These are phyloP conservation scores for Phytoseiulus persimilis DNA, from an alignment of 2,888 invertebrate species.

Conservation along the genomic window DNA sequence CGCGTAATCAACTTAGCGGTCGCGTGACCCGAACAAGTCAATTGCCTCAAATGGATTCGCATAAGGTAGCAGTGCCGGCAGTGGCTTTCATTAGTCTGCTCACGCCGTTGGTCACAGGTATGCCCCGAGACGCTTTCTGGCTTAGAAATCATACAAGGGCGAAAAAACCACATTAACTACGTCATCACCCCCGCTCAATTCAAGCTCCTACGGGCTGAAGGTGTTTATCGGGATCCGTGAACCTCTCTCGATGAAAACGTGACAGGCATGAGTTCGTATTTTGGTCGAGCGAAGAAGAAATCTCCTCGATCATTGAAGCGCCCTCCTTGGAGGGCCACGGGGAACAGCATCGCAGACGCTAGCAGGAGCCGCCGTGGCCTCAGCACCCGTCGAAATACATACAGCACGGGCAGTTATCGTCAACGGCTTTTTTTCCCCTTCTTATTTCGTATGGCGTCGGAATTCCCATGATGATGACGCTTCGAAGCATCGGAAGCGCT, in stretches of 20 bases:
- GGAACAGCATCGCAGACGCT: background rate
- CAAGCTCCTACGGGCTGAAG: too few species aligned
- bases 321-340: background rate
- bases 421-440: background rate
- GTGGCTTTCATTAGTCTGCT: background rate
- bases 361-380: background rate
- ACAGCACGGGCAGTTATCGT: background rate
- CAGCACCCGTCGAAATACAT: background rate
- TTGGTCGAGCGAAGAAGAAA: too few species aligned
- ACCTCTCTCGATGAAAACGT: too few species aligned
- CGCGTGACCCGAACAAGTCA: slow-evolving; percentile 5
- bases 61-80: background rate
- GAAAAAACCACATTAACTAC: too few species aligned
- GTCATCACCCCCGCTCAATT: too few species aligned
- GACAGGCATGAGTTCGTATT: too few species aligned
- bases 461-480: background rate
- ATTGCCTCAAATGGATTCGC: background rate
- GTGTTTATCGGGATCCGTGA: too few species aligned
- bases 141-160: too few species aligned
- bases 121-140: too few species aligned
- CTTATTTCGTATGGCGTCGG: background rate
- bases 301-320: background rate
- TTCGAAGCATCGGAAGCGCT: background rate
- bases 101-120: background rate
- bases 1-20: background rate